A percentile compares a stretch with the other conserved stretches of the same genome.
These are phyloP conservation scores for Opisthocomus hoazin DNA, from an alignment of 2,113 vertebrate genomes.

Conservation along the genomic window DNA sequence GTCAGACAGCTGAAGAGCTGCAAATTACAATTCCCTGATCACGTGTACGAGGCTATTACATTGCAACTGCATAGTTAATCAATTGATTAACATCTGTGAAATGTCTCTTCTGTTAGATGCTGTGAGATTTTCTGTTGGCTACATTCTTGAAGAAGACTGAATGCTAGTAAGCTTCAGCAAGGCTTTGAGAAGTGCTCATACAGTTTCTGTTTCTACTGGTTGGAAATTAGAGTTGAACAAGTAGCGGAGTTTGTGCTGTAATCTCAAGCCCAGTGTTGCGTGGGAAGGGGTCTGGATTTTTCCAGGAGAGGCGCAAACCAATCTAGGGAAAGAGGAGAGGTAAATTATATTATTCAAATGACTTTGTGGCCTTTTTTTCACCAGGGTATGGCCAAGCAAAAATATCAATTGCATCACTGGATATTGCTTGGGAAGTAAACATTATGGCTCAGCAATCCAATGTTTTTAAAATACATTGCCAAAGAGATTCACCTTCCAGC, in stretches of 20 bases:
- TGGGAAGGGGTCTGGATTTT: background rate
- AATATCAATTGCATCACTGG: background rate
- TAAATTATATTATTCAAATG: background rate
- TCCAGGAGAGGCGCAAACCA: fast-evolving
- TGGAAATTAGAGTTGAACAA: background rate
- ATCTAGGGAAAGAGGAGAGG: background rate
- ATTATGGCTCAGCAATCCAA: background rate
- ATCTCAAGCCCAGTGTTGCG: background rate
- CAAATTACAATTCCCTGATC: conserved; percentile 67
- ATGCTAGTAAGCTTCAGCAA: background rate
- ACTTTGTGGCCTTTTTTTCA: background rate
- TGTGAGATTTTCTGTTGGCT: background rate
- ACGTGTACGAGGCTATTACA: conserved; percentile 40
- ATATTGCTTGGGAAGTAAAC: background rate
- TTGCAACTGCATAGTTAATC: conserved; percentile 58
- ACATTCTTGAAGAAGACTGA: background rate
- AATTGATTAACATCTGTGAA: conserved; percentile 63
- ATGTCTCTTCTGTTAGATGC: background rate
- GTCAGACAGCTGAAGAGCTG: conserved; percentile 61
- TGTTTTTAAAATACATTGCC: background rate
- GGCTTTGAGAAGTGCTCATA: background rate
- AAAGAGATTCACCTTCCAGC: background rate
- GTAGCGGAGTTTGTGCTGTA: background rate
- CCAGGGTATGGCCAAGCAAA: background rate
- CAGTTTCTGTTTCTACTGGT: background rate